Conservation (phyloP, 2,888 invertebrate species). For the Scrobipalpa atriplicella region DNA sequence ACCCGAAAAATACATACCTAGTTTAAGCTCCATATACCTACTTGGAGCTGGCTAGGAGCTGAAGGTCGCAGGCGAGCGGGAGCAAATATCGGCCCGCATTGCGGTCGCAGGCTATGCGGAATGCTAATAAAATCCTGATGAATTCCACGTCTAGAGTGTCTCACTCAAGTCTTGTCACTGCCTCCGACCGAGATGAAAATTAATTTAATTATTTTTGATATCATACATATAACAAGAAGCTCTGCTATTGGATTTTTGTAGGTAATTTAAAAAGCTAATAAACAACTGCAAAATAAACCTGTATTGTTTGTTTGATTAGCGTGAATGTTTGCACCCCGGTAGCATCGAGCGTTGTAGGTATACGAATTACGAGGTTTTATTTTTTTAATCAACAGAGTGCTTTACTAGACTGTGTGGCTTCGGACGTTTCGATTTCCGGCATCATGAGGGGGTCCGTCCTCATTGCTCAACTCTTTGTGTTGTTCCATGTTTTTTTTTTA, state of each 20-base stretch:
- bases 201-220: no score
- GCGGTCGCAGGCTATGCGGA: conserved; percentile 43
- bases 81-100: conserved; percentile 42
- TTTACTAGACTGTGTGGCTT: background rate
- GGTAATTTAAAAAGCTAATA: no score
- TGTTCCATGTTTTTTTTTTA: no score
- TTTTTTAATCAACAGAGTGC: conserved; percentile 9
- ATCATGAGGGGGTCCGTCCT: no score
- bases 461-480: no score
- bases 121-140: conserved; percentile 43
- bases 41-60: conserved; percentile 17
- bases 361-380: background rate
- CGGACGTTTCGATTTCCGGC: background rate
- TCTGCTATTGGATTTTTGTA: no score
- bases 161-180: background rate
- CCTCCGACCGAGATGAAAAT: background rate
- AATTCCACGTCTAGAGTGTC: conserved; percentile 31
- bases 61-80: conserved; percentile 35
- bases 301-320: background rate
- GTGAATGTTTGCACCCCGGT: background rate
- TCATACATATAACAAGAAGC: no score
- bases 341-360: background rate
- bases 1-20: no score
- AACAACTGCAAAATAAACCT: no score
- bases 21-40: conserved; percentile 8